Evolutionary conservation across 2,888 invertebrate genomes (phyloP), one percentile per base, ranked within the genome.

Genomic region (Ornithoptera alexandrae): DNA sequence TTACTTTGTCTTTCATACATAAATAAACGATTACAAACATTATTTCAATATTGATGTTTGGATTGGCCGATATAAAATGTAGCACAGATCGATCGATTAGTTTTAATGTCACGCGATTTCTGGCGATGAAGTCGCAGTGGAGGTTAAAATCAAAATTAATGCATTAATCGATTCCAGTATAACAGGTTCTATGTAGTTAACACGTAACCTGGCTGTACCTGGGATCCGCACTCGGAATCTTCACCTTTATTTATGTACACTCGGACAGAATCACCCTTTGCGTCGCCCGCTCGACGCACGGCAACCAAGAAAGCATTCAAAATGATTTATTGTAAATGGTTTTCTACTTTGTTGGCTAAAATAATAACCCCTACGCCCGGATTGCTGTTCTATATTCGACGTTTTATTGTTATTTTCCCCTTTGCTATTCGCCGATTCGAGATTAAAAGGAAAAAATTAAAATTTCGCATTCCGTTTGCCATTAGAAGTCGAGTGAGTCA

Each of bases 241-340:
- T 89, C 86, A 87, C 85, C 88, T 90, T 92, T 92, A 91, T 92
- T 92, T 92, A 92, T 92, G 90, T 89, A 89, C 84, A 87, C 88
- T 90, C 89, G 83, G 85, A 88, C 89, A 90, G 90, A 91, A 91
- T 91, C 92, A 91, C 92, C 91, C 92, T 91, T 92, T 90, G 92
- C 91, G 89, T 86, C 87, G 89, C 86, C 86, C 89, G 86, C 87
- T 85, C 85, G 84, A 84, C 85, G 89, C 84, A 89, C 88, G 90
- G 89, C 89, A 90, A 90, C 91, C 90, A 83, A 90, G 90, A 90
- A 90, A 87, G 89, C 91, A 87, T 90, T 92, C 90, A 90, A 91
- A 91, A 91, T 92, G 92, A 92, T 92, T 92, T 92, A 92, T 92
- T 91, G 92, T 91, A 92, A 92, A 92, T 92, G 91, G 91, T 90